Conservation (phyloP, 2,113 vertebrate species). For the Reinhardtius hippoglossoides region DNA sequence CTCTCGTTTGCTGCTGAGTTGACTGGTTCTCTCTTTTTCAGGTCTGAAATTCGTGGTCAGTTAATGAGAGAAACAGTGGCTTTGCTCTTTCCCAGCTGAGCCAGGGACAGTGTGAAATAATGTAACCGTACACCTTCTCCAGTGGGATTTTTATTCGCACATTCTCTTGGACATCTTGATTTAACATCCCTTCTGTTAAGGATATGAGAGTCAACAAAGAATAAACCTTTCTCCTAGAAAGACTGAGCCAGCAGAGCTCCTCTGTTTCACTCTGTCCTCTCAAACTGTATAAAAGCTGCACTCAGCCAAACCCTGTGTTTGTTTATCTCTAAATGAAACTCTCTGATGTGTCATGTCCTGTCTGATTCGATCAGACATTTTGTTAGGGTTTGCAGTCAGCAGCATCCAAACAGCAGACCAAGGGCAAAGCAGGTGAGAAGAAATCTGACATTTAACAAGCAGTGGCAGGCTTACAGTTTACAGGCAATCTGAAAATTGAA, state of each 20-base stretch:
- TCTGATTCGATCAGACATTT: not conserved
- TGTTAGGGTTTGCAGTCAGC: no score
- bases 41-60: constrained; percentile 18
- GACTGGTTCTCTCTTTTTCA: constrained; percentile 25
- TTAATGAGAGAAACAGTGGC: constrained; percentile 38
- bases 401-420: no score
- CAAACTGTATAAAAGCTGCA: not conserved
- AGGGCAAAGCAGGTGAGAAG: no score
- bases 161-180: constrained; percentile 28
- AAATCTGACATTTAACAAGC: no score
- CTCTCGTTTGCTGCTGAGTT: constrained; percentile 44
- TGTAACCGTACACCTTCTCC: constrained; percentile 25
- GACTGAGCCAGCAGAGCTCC: not conserved
- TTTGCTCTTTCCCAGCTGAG: constrained; percentile 7
- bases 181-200: constrained; percentile 21
- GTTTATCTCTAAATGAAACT: not conserved
- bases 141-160: not conserved
- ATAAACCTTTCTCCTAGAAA: constrained; percentile 21
- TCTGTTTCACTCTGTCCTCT: not conserved
- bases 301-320: not conserved
- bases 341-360: constrained; percentile 20
- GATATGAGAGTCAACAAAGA: constrained; percentile 33
- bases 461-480: no score
- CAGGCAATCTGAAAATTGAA: no score
- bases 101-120: constrained; percentile 39